These are phyloP conservation scores for Andricus quercusramuli DNA, from an alignment of 2,888 invertebrate genomes.

Conservation along the genomic window DNA sequence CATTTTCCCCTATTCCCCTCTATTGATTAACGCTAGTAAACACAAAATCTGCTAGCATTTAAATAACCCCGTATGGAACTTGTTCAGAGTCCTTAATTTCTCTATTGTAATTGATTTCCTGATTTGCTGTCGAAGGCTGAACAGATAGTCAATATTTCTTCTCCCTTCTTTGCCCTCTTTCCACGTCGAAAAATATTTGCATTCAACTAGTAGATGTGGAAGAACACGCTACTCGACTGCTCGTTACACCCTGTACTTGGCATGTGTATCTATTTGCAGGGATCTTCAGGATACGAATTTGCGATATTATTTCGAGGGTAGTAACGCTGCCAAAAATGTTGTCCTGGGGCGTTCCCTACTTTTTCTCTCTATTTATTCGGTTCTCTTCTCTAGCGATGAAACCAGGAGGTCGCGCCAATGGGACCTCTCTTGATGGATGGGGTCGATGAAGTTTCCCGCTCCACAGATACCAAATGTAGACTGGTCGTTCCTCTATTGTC, in stretches of 20 bases:
- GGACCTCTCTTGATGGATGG: constrained; percentile 51
- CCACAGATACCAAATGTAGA: constrained; percentile 44
- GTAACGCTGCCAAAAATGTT: constrained; percentile 46
- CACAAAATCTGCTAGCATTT: too few relatives aligned
- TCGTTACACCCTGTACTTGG: constrained; percentile 59
- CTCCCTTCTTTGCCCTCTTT: constrained; percentile 42
- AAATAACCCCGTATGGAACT: too few relatives aligned
- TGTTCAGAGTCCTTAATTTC: not conserved
- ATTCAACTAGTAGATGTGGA: constrained; percentile 63
- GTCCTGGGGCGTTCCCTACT: constrained; percentile 33
- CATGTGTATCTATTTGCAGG: constrained; percentile 62
- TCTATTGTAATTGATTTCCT: constrained; percentile 4
- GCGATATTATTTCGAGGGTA: constrained; percentile 44
- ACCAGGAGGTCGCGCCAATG: constrained; percentile 14
- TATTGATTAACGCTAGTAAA: too few relatives aligned
- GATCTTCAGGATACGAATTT: constrained; percentile 57
- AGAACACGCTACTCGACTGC: constrained; percentile 52
- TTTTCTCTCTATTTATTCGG: constrained; percentile 26
- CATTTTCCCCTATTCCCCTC: too few relatives aligned
- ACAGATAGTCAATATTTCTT: constrained; percentile 6
- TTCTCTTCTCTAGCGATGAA: constrained; percentile 12
- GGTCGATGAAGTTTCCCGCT: constrained; percentile 62
- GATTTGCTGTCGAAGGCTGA: not conserved
- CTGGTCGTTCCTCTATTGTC: not conserved
- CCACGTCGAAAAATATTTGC: constrained; percentile 68